Conservation (phyloP, 2,113 vertebrate species). For the Reinhardtius hippoglossoides region DNA sequence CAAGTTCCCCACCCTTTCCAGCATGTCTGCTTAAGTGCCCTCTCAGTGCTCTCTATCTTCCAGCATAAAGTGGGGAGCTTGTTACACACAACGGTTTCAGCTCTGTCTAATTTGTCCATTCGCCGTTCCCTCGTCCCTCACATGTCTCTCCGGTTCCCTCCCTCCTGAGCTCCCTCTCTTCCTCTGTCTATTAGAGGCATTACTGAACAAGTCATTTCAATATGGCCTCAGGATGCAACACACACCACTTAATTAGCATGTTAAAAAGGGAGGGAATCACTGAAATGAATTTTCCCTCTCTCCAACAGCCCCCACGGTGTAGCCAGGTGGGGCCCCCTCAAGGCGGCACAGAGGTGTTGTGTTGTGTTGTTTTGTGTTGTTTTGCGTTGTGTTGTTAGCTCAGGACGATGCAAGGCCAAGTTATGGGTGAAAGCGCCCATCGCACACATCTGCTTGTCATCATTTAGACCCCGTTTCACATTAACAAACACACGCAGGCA, state of each 20-base stretch:
- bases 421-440: constrained; percentile 49
- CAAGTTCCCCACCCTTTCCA: constrained; percentile 12
- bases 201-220: constrained; percentile 82
- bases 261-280: constrained; percentile 75
- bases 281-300: constrained; percentile 63
- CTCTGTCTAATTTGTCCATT: constrained; percentile 65
- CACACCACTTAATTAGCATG: constrained; percentile 81
- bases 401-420: constrained; percentile 40
- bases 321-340: constrained; percentile 58
- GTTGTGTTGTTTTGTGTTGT: constrained; percentile 32
- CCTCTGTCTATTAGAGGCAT: constrained; percentile 76
- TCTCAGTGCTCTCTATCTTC: constrained; percentile 33
- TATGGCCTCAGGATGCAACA: constrained; percentile 76
- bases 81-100: constrained; percentile 65
- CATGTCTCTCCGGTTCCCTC: constrained; percentile 32
- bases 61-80: constrained; percentile 68
- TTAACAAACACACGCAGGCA: constrained; percentile 50
- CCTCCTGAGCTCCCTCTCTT: constrained; percentile 46
- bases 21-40: constrained; percentile 28
- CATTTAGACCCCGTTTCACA: constrained; percentile 58
- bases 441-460: constrained; percentile 73
- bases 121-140: constrained; percentile 14
- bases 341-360: constrained; percentile 52
- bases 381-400: constrained; percentile 26
- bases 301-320: constrained; percentile 13